Evolutionary conservation across 2,888 invertebrate genomes (phyloP).

Genomic region (Leucania comma): DNA sequence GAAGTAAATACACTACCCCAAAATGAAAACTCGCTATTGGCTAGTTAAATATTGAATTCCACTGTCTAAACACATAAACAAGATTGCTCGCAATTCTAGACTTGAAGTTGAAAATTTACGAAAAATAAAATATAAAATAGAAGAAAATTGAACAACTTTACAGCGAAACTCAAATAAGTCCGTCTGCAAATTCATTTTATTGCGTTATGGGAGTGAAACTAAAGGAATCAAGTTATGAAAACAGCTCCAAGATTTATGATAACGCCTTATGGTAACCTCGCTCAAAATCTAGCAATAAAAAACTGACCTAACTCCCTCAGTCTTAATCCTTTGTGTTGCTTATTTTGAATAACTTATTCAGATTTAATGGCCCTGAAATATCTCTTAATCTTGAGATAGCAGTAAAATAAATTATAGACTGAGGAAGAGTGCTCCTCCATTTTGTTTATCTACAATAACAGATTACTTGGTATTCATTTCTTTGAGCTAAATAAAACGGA

Average conservation of each 20-base stretch:
- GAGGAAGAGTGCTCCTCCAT: slow-evolving; percentile 44
- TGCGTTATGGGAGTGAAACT: slow-evolving; percentile 73
- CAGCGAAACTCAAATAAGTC: slow-evolving; percentile 58
- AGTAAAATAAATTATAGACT: slow-evolving; percentile 58
- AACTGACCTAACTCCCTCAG: slow-evolving; percentile 43
- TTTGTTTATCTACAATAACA: slow-evolving; percentile 58
- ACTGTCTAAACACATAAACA: slow-evolving; percentile 28
- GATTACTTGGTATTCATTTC: slow-evolving; percentile 49
- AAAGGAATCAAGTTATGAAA: slow-evolving; percentile 79
- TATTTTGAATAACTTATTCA: slow-evolving; percentile 58
- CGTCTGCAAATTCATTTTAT: slow-evolving; percentile 69
- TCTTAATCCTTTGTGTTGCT: slow-evolving; percentile 52
- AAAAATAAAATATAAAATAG: slow-evolving; percentile 50
- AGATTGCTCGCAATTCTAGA: slow-evolving; percentile 14
- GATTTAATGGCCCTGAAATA: slow-evolving; percentile 61
- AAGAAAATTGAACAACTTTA: slow-evolving; percentile 45
- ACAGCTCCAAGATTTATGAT: slow-evolving; percentile 77
- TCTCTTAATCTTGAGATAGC: slow-evolving; percentile 60
- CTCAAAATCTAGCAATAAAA: slow-evolving; percentile 43
- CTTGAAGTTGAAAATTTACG: slow-evolving; percentile 29
- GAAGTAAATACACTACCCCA: neutral
- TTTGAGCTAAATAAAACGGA: slow-evolving; percentile 13
- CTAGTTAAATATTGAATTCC: slow-evolving; percentile 23
- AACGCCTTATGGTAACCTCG: slow-evolving; percentile 67
- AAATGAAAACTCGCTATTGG: slow-evolving; percentile 5